Evolutionary conservation across 1,140 invertebrate species (phyloP), one percentile per base, ranked within the genome.

Genomic region (Dinoponera quadriceps): DNA sequence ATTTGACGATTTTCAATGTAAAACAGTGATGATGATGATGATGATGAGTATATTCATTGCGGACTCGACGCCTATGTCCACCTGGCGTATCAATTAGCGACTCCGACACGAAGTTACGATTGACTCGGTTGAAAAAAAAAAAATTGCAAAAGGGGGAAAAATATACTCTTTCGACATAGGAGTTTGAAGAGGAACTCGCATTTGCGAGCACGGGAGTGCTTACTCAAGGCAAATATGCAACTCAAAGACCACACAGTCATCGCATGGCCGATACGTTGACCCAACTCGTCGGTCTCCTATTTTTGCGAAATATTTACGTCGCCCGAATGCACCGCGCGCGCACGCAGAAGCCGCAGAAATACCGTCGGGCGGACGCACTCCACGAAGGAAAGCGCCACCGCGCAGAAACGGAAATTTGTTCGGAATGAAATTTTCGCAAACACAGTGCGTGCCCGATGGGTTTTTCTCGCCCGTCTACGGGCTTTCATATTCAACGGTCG

Each of bases 401-500:
- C 25, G 33, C 18, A 69, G 51, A 27, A 59, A 55, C 33, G 22
- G n/a, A 54, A 80, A 69, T 80, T 69, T 57, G 75, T 80, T 71
- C 22, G 51, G 25, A 80, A 71, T 80, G 75, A 80, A 80, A 80
- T 80, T 80, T 48, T 80, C 51, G 51, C 75, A 78, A 78, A 78
- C 75, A 78, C 75, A 68, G 18, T 57, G 48, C 54, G 55, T 33
- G 33, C 22, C 33, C 33, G 18, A 80, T 69, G 33, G 33, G n/a
- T 80, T 69, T 80, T 71, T 69, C 65, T 80, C 51, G 51, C 33
- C n/a, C 33, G 7, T 48, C 51, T 57, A 59, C 51, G 22, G 69
- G 38, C 29, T 82, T 20, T 82, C 49, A 29, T 85, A 57, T 78
- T 55, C 49, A 44, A 14, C n/a, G 25, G 18, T 3, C n/a, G 18